A percentile compares a stretch with the other conserved stretches of the same genome.
These are phyloP conservation scores for Koerneria pararmatus DNA, from an alignment of 2,888 invertebrate genomes.

Conservation along the genomic window DNA sequence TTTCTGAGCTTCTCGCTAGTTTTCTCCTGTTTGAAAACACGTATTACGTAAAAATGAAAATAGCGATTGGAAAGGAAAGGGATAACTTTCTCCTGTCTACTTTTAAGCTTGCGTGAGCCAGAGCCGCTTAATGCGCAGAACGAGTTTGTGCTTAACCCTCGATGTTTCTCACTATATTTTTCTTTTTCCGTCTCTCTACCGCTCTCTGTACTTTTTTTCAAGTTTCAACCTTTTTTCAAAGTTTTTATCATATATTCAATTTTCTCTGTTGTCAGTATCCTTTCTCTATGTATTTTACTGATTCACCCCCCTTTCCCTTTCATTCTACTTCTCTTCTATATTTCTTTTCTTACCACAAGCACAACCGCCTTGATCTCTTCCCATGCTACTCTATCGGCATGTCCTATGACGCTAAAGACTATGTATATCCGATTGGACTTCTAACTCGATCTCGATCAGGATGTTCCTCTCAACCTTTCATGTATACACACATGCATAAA, in stretches of 20 bases:
- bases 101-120: not conserved
- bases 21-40: not conserved
- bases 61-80: not conserved
- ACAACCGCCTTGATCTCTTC: too few species aligned
- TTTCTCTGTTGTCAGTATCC: not conserved
- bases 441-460: too few species aligned
- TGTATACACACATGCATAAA: too few species aligned
- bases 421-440: too few species aligned
- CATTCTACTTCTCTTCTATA: too few species aligned
- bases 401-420: too few species aligned
- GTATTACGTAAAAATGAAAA: not conserved
- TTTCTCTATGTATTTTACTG: not conserved
- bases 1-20: not conserved
- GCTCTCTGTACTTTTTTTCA: not conserved
- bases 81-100: not conserved
- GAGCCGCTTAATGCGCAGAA: not conserved
- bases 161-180: not conserved
- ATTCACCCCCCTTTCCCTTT: not conserved
- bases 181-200: constrained; percentile 5
- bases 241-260: too few species aligned
- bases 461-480: too few species aligned
- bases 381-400: too few species aligned
- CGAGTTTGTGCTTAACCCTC: too few species aligned
- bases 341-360: too few species aligned
- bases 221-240: too few species aligned